Evolutionary conservation across 2,888 invertebrate genomes (phyloP).

Genomic region (Acanthoscelides obtectus): DNA sequence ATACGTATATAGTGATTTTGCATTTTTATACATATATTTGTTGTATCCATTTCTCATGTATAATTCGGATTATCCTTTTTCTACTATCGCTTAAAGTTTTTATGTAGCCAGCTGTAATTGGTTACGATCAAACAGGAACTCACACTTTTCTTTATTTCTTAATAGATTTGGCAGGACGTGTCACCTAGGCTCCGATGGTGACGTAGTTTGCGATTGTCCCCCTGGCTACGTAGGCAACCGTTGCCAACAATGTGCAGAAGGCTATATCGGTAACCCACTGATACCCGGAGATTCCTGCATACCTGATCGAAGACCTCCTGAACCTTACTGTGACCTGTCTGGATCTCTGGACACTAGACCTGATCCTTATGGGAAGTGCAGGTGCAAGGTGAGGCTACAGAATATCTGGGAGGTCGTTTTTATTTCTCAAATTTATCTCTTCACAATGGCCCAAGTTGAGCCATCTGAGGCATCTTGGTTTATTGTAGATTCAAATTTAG

Average conservation of each 20-base stretch:
- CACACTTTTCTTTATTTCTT: neutral
- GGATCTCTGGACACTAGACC: slow-evolving; percentile 60
- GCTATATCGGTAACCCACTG: slow-evolving; percentile 78
- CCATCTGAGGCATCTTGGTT: too few relatives aligned
- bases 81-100: too few relatives aligned
- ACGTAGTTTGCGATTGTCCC: slow-evolving; percentile 76
- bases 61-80: neutral
- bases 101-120: too few relatives aligned
- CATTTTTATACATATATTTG: too few relatives aligned
- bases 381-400: slow-evolving; percentile 59
- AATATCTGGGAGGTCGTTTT: neutral
- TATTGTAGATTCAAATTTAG: too few relatives aligned
- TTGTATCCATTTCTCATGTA: too few relatives aligned
- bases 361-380: slow-evolving; percentile 53
- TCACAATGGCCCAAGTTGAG: too few relatives aligned
- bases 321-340: slow-evolving; percentile 60
- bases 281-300: slow-evolving; percentile 71
- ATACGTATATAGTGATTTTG: too few relatives aligned
- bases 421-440: too few relatives aligned
- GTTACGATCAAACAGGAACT: slow-evolving; percentile 71
- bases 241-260: slow-evolving; percentile 74
- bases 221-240: slow-evolving; percentile 71
- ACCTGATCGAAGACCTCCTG: slow-evolving; percentile 35
- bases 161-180: slow-evolving; percentile 76
- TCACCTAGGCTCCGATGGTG: slow-evolving; percentile 64